Evolutionary conservation across 2,797 vertebrate species (phyloP).

Genomic region (Molossus alvarezi): DNA sequence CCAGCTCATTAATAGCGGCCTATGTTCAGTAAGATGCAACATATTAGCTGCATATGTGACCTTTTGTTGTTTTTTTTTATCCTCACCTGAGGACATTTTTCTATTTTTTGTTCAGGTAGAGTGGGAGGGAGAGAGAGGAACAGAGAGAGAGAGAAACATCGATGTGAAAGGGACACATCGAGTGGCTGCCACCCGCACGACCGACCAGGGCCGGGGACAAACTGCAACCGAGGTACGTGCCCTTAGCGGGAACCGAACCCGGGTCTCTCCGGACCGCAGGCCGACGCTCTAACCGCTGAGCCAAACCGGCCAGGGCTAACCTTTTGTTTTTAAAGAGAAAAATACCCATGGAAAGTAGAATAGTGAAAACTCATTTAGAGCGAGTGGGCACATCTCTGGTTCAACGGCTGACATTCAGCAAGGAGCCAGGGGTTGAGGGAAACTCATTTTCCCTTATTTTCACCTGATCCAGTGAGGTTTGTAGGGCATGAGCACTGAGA

Average conservation of each 20-base stretch:
- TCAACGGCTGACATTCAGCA: slow-evolving; percentile 53
- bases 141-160: too few relatives aligned
- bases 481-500: background rate
- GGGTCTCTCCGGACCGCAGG: too few relatives aligned
- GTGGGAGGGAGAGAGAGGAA: too few relatives aligned
- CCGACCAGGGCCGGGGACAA: too few relatives aligned
- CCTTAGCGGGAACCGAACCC: too few relatives aligned
- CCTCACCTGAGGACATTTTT: too few relatives aligned
- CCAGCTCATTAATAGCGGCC: slow-evolving; percentile 62
- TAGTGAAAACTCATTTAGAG: background rate
- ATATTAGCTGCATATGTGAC: slow-evolving; percentile 9
- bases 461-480: background rate
- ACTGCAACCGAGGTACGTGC: too few relatives aligned
- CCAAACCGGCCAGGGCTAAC: background rate
- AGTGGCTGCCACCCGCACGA: too few relatives aligned
- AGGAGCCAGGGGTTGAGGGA: slow-evolving; percentile 1
- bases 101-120: too few relatives aligned
- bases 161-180: too few relatives aligned
- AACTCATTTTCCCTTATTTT: slow-evolving; percentile 53
- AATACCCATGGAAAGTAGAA: background rate
- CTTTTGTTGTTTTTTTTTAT: slow-evolving; percentile 64
- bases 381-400: background rate
- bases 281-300: too few relatives aligned
- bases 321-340: slow-evolving; percentile 76
- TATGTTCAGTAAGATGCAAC: slow-evolving; percentile 29